Base-by-base conservation (phyloP, 2,797 vertebrate species). In the Megalops cyprinoides region DNA sequence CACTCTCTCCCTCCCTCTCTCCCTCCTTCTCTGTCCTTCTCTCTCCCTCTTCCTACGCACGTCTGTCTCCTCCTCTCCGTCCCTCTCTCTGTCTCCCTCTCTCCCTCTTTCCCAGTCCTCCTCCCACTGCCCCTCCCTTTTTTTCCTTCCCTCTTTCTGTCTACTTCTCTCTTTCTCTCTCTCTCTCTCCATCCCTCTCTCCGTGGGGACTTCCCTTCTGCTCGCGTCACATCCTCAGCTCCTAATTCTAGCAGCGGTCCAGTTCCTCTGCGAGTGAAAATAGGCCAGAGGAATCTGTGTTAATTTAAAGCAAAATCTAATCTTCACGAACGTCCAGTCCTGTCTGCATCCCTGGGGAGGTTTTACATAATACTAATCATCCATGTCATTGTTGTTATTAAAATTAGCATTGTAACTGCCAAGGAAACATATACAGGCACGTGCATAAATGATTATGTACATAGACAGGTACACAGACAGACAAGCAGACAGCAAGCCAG, bases 171-270 rank as follows among this genome's bases (percentile, higher is more conserved):
- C 44, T 5, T 6, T 25, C 71, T 1, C 71, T 49, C n/a, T 25
- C 71, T 1, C 71, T 49, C n/a, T 25, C 18, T 44, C 69, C 65
- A 69, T 3, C 42, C 10, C 42, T 74, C 12, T 49, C 71, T 49
- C 71, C 71, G 28, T 49, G 71, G 71, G 71, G 71, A 74, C 71
- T 31, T 48, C n/a, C 25, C 46, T 14, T 74, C 48, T 44, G 48
- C n/a, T 28, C 44, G 28, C 71, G 42, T 74, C 71, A 74, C 71
- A 49, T n/a, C 42, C 46, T 46, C 69, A 74, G 39, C 42, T 74
- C 65, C 65, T 69, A 69, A 69, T 69, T 69, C 65, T 69, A 69
- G 65, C 65, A 1, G 65, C 44, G 65, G 65, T 69, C 65, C 65
- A 69, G 18, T 69, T 74, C 71, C 46, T 49, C n/a, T 28, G 14